These are phyloP conservation scores for Dendrocincla fuliginosa DNA, from an alignment of 2,797 vertebrate genomes.

Conservation along the genomic window DNA sequence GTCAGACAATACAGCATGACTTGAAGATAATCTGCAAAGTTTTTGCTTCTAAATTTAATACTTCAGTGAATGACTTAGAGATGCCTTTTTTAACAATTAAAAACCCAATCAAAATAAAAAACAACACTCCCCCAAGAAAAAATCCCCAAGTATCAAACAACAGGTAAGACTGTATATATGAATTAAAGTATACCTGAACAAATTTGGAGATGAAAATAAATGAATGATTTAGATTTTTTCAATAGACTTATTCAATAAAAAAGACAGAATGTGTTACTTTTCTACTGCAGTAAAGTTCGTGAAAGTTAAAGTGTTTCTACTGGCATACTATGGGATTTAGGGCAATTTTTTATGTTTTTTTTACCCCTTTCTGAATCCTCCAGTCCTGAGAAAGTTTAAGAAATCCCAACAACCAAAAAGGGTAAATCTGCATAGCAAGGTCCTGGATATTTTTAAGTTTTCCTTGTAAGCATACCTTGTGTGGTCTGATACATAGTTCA, in stretches of 20 bases:
- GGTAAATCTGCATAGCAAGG: background rate
- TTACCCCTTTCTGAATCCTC: rapidly evolving
- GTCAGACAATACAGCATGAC: background rate
- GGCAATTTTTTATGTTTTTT: background rate
- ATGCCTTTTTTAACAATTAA: background rate
- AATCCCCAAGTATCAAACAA: background rate
- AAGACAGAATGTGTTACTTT: background rate
- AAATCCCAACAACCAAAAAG: background rate
- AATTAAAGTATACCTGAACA: background rate
- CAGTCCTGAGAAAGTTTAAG: background rate
- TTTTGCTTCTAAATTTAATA: background rate
- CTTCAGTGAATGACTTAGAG: background rate
- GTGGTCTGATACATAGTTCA: background rate
- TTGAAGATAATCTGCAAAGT: background rate
- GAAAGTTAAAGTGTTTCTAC: background rate
- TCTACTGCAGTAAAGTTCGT: background rate
- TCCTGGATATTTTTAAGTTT: background rate
- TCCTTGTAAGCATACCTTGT: background rate
- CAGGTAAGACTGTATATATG: background rate
- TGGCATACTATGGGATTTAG: background rate
- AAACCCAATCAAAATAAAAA: background rate
- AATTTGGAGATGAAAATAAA: background rate
- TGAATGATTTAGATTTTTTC: background rate
- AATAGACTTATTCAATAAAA: background rate
- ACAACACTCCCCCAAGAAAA: background rate